Evolutionary conservation across 1,140 invertebrate genomes (phyloP), one percentile per base, ranked within the genome.

Genomic region (Scaptodrosophila lebanonensis): DNA sequence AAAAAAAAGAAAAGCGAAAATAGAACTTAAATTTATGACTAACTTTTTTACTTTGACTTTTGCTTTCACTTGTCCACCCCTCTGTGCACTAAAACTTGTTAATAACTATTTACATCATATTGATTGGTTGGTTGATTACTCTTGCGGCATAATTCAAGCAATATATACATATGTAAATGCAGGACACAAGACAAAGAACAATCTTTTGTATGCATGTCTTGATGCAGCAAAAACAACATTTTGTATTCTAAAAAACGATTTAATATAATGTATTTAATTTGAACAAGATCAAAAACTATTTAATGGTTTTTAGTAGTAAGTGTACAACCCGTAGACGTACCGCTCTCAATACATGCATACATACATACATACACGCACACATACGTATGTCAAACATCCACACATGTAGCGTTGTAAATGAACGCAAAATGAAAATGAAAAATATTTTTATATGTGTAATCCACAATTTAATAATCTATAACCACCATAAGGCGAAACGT

Each of bases 391-490:
- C n/a, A n/a, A n/a, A n/a, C n/a, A n/a, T n/a, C n/a, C n/a, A n/a
- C n/a, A n/a, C n/a, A n/a, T 63, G 50, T 32, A 50, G 47, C 52
- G 45, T n/a, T n/a, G n/a, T 43, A 40, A 71, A 35, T 38, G 32
- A 49, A 44, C 47, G 60, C 48, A 13, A 64, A 15, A 27, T 40
- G 48, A 44, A 35, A 22, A 47, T 40, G 53, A 54, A 53, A 70
- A 49, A 57, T 76, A 76, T 75, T 75, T 75, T 76, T 75, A 76
- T 75, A 75, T 75, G 71, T 75, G 71, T 70, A 70, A 62, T 47
- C 45, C 71, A 76, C 66, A 66, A 62, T 76, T 75, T 76, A 76
- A 60, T 29, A 54, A 63, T 30, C 54, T 13, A 30, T 61, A 52
- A 65, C 32, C 65, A 68, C 48, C 50, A 58, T 56, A 52, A 47